Conservation (phyloP, 2,113 vertebrate genomes). For the Ahaetulla prasina region DNA sequence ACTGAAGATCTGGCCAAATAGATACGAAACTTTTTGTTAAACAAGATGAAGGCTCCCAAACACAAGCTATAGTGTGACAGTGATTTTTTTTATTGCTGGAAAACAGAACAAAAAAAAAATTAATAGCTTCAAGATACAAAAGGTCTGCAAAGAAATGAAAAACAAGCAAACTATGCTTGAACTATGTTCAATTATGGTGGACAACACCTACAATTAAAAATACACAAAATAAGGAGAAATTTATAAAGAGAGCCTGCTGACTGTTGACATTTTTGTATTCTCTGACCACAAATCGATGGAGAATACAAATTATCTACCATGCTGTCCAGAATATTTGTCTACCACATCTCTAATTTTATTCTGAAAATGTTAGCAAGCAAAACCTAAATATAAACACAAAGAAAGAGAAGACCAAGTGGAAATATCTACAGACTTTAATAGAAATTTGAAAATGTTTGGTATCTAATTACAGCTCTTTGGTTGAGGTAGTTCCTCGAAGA, state of each 20-base stretch:
- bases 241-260: neutral
- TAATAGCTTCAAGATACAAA: slow-evolving; percentile 12
- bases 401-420: neutral
- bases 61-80: slow-evolving; percentile 32
- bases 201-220: slow-evolving; percentile 6
- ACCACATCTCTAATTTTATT: neutral
- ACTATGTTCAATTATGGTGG: slow-evolving; percentile 14
- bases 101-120: slow-evolving; percentile 41
- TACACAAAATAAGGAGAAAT: neutral
- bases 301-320: neutral
- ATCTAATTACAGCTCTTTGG: neutral
- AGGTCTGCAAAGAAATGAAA: slow-evolving; percentile 23
- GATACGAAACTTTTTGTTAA: neutral
- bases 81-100: slow-evolving; percentile 22
- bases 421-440: neutral
- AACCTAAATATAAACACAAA: neutral
- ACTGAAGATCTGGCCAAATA: neutral
- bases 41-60: slow-evolving; percentile 14
- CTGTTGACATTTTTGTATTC: neutral
- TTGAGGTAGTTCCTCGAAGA: neutral
- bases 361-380: neutral
- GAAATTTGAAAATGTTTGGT: neutral
- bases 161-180: slow-evolving; percentile 20
- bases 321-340: neutral
- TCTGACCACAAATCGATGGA: neutral